Conservation (phyloP, 2,797 vertebrate species). For the Bradypodion ventrale region DNA sequence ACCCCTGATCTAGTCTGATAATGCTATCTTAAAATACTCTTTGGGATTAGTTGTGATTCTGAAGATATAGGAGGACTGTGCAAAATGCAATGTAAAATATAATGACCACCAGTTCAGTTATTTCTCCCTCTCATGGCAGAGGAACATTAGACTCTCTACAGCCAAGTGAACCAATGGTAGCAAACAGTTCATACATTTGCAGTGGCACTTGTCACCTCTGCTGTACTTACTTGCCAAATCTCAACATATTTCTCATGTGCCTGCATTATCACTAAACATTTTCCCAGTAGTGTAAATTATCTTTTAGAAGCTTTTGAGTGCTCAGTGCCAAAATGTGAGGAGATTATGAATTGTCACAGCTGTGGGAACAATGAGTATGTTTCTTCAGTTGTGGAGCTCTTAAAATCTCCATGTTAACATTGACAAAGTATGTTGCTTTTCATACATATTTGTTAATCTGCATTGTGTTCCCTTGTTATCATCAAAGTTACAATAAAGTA, state of each 20-base stretch:
- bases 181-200: neutral
- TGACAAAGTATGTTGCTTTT: conserved; percentile 26
- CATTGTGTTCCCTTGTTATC: conserved; percentile 23
- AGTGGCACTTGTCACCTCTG: neutral
- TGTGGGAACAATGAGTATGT: conserved; percentile 29
- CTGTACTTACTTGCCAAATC: neutral
- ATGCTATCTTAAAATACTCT: neutral
- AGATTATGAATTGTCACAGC: conserved; percentile 4
- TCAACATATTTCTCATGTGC: neutral
- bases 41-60: neutral
- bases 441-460: conserved; percentile 39
- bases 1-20: too few relatives aligned
- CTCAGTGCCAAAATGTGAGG: neutral
- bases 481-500: conserved; percentile 31
- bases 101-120: neutral
- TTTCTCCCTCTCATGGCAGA: neutral
- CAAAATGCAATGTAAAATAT: neutral
- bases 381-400: conserved; percentile 26
- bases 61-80: neutral
- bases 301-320: conserved; percentile 7
- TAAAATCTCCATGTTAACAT: conserved; percentile 27
- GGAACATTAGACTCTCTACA: neutral
- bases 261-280: neutral
- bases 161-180: neutral
- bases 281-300: conserved; percentile 1